Conservation (phyloP, 2,113 vertebrate species). For the Morone saxatilis region DNA sequence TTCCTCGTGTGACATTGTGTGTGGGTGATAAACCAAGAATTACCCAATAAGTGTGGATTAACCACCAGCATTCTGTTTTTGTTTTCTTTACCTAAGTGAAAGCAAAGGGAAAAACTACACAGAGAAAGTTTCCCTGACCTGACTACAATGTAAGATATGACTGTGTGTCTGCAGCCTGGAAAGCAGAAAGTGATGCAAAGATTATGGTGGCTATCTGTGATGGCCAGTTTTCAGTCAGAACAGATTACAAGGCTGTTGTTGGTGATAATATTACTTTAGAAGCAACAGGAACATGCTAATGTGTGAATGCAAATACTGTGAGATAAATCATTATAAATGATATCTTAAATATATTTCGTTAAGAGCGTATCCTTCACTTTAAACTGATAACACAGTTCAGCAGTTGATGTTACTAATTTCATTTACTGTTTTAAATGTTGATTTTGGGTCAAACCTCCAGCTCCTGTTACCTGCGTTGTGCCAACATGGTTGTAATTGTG, state of each 20-base stretch:
- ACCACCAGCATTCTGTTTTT: conserved; percentile 18
- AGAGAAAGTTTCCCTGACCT: conserved; percentile 19
- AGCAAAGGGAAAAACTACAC: conserved; percentile 18
- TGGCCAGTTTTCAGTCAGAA: conserved; percentile 21
- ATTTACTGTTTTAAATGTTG: background rate
- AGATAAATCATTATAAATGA: conserved; percentile 49
- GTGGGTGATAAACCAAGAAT: conserved; percentile 21
- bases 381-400: conserved; percentile 15
- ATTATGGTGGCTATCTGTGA: conserved; percentile 13
- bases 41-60: background rate
- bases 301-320: conserved; percentile 65
- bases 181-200: conserved; percentile 34
- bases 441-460: conserved; percentile 27
- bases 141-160: background rate
- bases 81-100: background rate
- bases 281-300: conserved; percentile 2
- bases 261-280: conserved; percentile 39
- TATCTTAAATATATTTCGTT: conserved; percentile 7
- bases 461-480: conserved; percentile 44
- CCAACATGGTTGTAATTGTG: conserved; percentile 53
- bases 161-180: conserved; percentile 5
- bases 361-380: conserved; percentile 19
- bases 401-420: conserved; percentile 14
- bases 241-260: background rate
- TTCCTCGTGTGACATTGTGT: conserved; percentile 16